Percentiles rank a stretch among this genome's conserved stretches.
Evolutionary conservation across 2,113 vertebrate species (phyloP).

Genomic region (Solea senegalensis): DNA sequence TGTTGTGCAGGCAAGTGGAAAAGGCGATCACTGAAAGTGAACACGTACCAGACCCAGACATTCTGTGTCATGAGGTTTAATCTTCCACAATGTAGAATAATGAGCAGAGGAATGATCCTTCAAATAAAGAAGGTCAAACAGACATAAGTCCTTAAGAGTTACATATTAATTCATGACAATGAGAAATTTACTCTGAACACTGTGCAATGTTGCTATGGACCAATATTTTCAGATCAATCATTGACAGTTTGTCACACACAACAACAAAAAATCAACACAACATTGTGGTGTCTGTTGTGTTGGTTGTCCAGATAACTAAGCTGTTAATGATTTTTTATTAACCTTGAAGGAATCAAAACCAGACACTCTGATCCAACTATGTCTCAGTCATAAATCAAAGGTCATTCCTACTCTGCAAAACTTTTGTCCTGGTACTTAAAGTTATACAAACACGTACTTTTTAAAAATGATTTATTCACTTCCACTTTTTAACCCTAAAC

Average conservation of each 20-base stretch:
- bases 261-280: not conserved
- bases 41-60: too few species aligned
- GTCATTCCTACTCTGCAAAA: constrained; percentile 15
- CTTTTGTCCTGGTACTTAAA: not conserved
- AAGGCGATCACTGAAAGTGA: too few species aligned
- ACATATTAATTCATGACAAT: constrained; percentile 20
- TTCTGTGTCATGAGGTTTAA: too few species aligned
- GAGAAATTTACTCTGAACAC: constrained; percentile 40
- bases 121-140: too few species aligned
- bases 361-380: constrained; percentile 34
- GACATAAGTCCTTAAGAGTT: not conserved
- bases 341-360: constrained; percentile 26
- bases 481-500: too few species aligned
- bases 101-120: too few species aligned
- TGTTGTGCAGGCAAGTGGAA: too few species aligned
- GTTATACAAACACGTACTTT: not conserved
- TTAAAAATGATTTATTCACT: too few species aligned
- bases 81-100: too few species aligned
- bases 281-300: constrained; percentile 12
- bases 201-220: not conserved
- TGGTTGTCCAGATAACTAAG: constrained; percentile 38
- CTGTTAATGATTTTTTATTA: constrained; percentile 72
- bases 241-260: constrained; percentile 38
- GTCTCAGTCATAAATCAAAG: constrained; percentile 54
- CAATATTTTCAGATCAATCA: constrained; percentile 46